A percentile compares a stretch with the other conserved stretches of the same genome.
Evolutionary conservation across 2,113 vertebrate species (phyloP).

Genomic region (Acrocephalus kingi): DNA sequence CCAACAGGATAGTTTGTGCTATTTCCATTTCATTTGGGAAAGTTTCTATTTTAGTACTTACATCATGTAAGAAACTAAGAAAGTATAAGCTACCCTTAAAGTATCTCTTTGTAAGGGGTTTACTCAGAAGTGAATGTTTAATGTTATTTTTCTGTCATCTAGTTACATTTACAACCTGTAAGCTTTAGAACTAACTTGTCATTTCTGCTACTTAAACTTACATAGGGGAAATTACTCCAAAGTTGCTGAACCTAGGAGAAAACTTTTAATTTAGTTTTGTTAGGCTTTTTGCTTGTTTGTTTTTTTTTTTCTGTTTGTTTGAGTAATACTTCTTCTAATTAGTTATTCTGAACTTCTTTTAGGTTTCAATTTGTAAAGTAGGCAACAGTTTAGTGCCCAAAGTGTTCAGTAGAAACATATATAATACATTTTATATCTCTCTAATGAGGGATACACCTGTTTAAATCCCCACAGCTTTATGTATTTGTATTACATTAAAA

Average conservation of each 20-base stretch:
- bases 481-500: background rate
- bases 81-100: background rate
- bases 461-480: background rate
- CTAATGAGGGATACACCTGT: background rate
- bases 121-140: background rate
- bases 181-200: background rate
- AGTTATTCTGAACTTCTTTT: background rate
- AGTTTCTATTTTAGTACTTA: background rate
- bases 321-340: background rate
- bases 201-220: background rate
- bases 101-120: background rate
- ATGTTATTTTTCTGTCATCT: background rate
- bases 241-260: background rate
- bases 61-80: background rate
- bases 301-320: background rate
- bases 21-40: conserved; percentile 12
- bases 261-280: background rate
- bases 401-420: background rate
- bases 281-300: background rate
- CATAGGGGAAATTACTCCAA: background rate
- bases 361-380: background rate
- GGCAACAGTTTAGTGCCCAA: background rate
- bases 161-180: background rate
- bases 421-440: background rate
- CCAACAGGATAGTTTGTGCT: background rate